Base-by-base conservation (phyloP, 2,113 vertebrate species). In the Naja naja region DNA sequence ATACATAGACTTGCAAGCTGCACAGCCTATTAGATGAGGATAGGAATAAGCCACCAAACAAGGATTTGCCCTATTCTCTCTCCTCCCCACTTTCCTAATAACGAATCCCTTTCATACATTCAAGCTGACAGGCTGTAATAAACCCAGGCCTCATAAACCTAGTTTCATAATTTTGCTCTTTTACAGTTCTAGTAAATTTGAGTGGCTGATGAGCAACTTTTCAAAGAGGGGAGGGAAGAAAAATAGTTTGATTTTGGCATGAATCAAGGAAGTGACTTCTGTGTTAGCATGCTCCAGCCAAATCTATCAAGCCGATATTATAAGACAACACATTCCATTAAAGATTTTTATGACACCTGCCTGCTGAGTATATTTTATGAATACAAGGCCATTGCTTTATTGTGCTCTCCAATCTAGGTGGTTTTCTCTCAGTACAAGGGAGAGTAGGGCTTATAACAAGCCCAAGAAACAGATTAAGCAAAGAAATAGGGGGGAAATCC, bases 291-390 rank as follows among this genome's bases (percentile, higher is more conserved):
- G n/a, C 86, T 93, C 60, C 45, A 64, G 74, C 43, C 81, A 93
- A 54, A 49, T 90, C 45, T 60, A 58, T 85, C 18, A 47, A 93
- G 30, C 92, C 86, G 54, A 86, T 60, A 88, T 90, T 93, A 90
- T 89, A 64, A 93, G 88, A 88, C 88, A 60, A 39, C 25, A 45
- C 27, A 55, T 87, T 90, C 74, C 49, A 54, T 90, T 93, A 86
- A 93, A 60, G 69, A 81, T 54, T 64, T 93, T 90, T 64, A 90
- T 64, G 54, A 93, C 85, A 25, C 88, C 88, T 81, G 52, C 74
- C 74, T 90, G 69, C 74, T 90, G 88, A 52, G 54, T 81, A 81
- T 27, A 20, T 4, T 52, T 43, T n/a, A 90, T 64, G 74, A 89
- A 93, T 20, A 86, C 12, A 86, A 89, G 60, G 45, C 11, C 88